These are phyloP conservation scores for Caenorhabditis sp. DNA, from an alignment of 2,888 invertebrate species.

Conservation along the genomic window DNA sequence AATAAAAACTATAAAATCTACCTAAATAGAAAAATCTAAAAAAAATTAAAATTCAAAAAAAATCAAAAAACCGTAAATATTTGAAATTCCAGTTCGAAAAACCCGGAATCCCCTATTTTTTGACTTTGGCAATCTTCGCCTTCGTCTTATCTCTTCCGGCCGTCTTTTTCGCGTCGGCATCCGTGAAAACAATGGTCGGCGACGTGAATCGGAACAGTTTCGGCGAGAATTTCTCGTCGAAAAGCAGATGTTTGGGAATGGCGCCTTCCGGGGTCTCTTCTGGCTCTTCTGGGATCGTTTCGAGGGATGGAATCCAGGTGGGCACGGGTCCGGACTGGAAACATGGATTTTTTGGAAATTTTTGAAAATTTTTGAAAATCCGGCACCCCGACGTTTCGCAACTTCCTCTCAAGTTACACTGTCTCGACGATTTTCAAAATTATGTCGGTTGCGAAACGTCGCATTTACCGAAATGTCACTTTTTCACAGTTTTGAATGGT, in stretches of 20 bases:
- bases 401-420: no score
- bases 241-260: slow-evolving; percentile 48
- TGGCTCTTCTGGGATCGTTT: slow-evolving; percentile 70
- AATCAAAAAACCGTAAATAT: slow-evolving; percentile 23
- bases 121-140: slow-evolving; percentile 82
- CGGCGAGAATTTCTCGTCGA: slow-evolving; percentile 48
- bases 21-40: slow-evolving; percentile 16
- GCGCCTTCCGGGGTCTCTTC: slow-evolving; percentile 53
- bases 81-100: not conserved
- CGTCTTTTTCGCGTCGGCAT: slow-evolving; percentile 76
- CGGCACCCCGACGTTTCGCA: no score
- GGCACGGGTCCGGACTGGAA: slow-evolving; percentile 74
- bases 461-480: no score
- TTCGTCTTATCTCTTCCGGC: slow-evolving; percentile 78
- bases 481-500: no score
- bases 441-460: no score
- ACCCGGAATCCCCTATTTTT: slow-evolving; percentile 71
- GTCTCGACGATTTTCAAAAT: no score
- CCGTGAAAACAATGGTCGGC: slow-evolving; percentile 78
- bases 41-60: slow-evolving; percentile 10
- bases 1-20: slow-evolving; percentile 9
- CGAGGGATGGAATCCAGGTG: slow-evolving; percentile 75
- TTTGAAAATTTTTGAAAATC: no score
- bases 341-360: not conserved
- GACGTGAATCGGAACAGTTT: slow-evolving; percentile 71